Base-by-base conservation (phyloP, 1,140 invertebrate species). In the Apocrypta bakeri region DNA sequence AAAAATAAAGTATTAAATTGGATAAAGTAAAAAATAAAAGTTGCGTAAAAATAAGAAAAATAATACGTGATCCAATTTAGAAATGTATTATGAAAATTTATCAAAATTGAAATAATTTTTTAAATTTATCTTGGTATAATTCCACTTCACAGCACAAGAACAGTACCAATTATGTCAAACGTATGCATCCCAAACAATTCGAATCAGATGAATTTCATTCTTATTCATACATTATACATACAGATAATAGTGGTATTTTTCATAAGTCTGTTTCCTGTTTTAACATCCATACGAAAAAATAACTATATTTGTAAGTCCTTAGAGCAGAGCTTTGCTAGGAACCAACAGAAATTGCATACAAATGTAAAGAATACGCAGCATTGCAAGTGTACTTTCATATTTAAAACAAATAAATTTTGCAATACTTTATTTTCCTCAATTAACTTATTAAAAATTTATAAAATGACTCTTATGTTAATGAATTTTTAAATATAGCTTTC, bases 401-500 rank as follows among this genome's bases (percentile, higher is more conserved):
- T 37, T 2, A 37, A 37, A 61, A 8, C 56, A 61, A 61, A n/a
- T 61, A 4, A 14, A 61, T 61, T 85, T 48, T 61, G n/a, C n/a
- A 83, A 83, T 82, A 61, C 76, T 86, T 85, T 87, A 75, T 68
- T 75, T 78, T 61, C 80, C 71, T 83, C 71, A 69, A 79, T 85
- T 79, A 85, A 83, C 79, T 82, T 85, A 66, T 85, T 84, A 84
- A 84, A 84, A 9, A 12, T 64, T 24, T 25, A 25, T 66, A 66
- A 9, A 12, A 56, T 56, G 17, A 21, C 21, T 56, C n/a, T 56
- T 72, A 87, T 87, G 74, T 82, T 78, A 79, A 85, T 88, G 84
- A 29, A 89, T 79, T 83, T 87, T 87, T 72, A 86, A 87, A 87
- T 88, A 87, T 84, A 86, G 79, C 88, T 88, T 87, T 74, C 85